Evolutionary conservation across 1,140 invertebrate genomes (phyloP).

Genomic region (Amyelois transitella): DNA sequence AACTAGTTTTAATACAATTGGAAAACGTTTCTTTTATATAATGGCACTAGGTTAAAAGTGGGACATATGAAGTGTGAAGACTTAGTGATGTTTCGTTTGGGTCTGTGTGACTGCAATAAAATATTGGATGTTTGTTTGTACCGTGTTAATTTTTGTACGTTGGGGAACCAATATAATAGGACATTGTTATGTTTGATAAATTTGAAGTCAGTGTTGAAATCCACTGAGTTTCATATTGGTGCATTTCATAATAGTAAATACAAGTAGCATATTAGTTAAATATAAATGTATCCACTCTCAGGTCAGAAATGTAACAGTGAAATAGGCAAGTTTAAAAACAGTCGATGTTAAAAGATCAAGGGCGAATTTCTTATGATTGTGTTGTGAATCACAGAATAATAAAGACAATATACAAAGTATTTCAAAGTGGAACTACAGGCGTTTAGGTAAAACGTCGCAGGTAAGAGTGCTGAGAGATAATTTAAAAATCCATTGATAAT

Average conservation of each 20-base stretch:
- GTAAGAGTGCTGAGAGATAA: too few relatives aligned
- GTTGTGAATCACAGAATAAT: too few relatives aligned
- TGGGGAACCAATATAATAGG: background rate
- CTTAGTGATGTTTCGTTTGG: background rate
- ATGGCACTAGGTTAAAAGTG: slow-evolving; percentile 24
- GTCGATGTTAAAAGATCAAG: too few relatives aligned
- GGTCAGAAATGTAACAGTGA: background rate
- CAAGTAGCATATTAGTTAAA: background rate
- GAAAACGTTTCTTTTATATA: slow-evolving; percentile 38
- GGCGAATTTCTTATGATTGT: too few relatives aligned
- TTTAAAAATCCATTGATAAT: too few relatives aligned
- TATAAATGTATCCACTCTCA: background rate
- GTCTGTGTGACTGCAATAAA: slow-evolving; percentile 11
- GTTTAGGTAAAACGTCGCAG: too few relatives aligned
- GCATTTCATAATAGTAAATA: background rate
- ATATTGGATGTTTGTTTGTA: background rate
- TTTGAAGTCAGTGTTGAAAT: background rate
- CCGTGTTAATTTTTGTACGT: slow-evolving; percentile 19
- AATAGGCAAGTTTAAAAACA: background rate
- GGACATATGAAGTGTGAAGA: slow-evolving; percentile 40
- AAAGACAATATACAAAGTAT: too few relatives aligned
- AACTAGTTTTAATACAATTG: slow-evolving; percentile 28
- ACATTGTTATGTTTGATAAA: background rate
- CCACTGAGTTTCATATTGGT: slow-evolving; percentile 6
- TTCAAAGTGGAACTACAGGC: too few relatives aligned